Conservation (phyloP, 2,888 invertebrate genomes). For the Sturmia bella region DNA sequence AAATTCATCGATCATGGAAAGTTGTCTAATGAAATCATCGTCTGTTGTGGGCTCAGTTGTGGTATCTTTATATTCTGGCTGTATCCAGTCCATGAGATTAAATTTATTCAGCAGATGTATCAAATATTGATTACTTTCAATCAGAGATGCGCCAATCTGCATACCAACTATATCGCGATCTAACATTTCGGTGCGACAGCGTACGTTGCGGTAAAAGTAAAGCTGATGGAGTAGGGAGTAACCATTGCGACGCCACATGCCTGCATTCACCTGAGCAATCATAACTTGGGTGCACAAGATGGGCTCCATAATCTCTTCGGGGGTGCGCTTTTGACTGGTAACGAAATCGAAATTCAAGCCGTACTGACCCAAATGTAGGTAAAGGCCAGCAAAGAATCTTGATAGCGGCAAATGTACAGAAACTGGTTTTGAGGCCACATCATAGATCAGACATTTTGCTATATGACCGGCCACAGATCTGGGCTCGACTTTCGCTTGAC, state of each 20-base stretch:
- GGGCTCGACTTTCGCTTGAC: constrained; percentile 83
- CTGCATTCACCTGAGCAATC: constrained; percentile 94
- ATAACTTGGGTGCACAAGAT: constrained; percentile 93
- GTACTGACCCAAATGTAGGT: constrained; percentile 89
- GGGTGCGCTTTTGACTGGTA: constrained; percentile 84
- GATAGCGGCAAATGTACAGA: constrained; percentile 97
- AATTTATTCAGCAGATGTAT: constrained; percentile 96
- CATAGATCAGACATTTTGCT: constrained; percentile 92
- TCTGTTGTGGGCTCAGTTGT: constrained; percentile 86
- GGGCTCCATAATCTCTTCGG: constrained; percentile 95
- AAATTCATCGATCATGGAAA: constrained; percentile 95
- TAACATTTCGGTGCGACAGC: constrained; percentile 96
- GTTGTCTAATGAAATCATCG: constrained; percentile 93
- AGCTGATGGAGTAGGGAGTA: constrained; percentile 98
- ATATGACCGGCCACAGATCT: constrained; percentile 86
- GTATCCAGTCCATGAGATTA: constrained; percentile 92
- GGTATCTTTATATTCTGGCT: constrained; percentile 75
- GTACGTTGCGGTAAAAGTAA: constrained; percentile 97
- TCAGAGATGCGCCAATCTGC: constrained; percentile 93
- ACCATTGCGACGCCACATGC: constrained; percentile 99
- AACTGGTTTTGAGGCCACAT: constrained; percentile 92
- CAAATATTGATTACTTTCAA: constrained; percentile 95
- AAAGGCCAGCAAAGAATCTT: constrained; percentile 94
- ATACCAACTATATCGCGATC: constrained; percentile 94
- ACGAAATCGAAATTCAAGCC: constrained; percentile 87